Percentiles rank a stretch among this genome's conserved stretches.
Conservation (phyloP, 1,140 invertebrate genomes). For the Belonocnema kinseyi region DNA sequence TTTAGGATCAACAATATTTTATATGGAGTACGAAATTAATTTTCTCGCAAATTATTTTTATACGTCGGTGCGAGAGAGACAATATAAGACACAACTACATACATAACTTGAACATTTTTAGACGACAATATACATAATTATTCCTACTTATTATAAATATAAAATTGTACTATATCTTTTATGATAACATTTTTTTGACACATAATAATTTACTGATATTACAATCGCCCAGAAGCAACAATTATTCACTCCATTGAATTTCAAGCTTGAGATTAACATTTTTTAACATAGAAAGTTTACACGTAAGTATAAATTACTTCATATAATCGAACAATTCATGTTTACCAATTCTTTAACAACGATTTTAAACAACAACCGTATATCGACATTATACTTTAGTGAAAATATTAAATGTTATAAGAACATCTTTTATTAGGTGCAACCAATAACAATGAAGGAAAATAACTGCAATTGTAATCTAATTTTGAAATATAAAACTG, state of each 20-base stretch:
- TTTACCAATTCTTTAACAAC: conserved; percentile 18
- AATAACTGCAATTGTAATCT: background rate
- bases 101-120: conserved; percentile 18
- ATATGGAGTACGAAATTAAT: background rate
- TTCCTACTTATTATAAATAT: conserved; percentile 22
- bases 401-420: conserved; percentile 5
- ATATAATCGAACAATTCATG: conserved; percentile 19
- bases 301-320: conserved; percentile 14
- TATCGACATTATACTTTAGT: conserved; percentile 19
- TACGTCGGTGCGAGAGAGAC: conserved; percentile 19
- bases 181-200: conserved; percentile 14
- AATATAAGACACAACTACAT: conserved; percentile 2
- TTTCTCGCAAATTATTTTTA: background rate
- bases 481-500: background rate
- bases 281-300: conserved; percentile 1
- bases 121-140: conserved; percentile 12
- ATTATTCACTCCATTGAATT: conserved; percentile 22
- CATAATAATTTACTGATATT: conserved; percentile 24
- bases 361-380: conserved; percentile 27
- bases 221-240: conserved; percentile 14
- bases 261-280: background rate
- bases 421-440: background rate
- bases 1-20: background rate
- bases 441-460: background rate
- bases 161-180: conserved; percentile 21